Evolutionary conservation across 2,113 vertebrate genomes (phyloP).

Genomic region (Alaudala cheleensis): DNA sequence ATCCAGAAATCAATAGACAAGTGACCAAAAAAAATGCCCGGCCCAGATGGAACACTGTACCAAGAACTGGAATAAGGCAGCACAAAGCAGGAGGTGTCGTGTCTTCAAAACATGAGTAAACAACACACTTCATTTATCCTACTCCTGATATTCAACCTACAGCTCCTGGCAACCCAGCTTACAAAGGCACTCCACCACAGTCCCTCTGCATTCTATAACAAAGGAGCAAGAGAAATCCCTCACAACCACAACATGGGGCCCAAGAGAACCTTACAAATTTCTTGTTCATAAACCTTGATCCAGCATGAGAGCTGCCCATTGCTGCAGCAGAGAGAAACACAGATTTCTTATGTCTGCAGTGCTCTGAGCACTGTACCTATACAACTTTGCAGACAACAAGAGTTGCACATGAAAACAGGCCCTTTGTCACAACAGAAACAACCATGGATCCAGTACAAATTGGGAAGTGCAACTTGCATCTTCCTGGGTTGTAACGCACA

Average conservation of each 20-base stretch:
- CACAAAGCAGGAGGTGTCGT: not conserved
- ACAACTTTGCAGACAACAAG: not conserved
- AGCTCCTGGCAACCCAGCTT: not conserved
- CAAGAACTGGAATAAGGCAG: not conserved
- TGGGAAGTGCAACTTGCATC: fast-evolving
- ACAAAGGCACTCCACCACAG: not conserved
- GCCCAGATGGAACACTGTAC: not conserved
- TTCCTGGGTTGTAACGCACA: fast-evolving
- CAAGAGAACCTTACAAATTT: not conserved
- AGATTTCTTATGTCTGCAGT: not conserved
- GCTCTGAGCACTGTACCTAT: not conserved
- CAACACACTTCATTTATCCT: not conserved
- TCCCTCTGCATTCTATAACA: not conserved
- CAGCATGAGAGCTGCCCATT: not conserved
- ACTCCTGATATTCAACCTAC: not conserved
- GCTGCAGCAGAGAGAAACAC: not conserved
- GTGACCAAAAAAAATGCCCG: not conserved
- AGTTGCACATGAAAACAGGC: not conserved
- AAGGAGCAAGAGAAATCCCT: not conserved
- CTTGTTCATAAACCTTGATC: not conserved
- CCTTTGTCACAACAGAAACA: not conserved
- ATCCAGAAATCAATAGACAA: not conserved
- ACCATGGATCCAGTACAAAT: not conserved
- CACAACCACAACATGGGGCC: not conserved
- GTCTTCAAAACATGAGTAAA: not conserved